A percentile compares a stretch with the other conserved stretches of the same genome.
These are phyloP conservation scores for Deilephila porcellus DNA, from an alignment of 2,888 invertebrate species.

Conservation along the genomic window DNA sequence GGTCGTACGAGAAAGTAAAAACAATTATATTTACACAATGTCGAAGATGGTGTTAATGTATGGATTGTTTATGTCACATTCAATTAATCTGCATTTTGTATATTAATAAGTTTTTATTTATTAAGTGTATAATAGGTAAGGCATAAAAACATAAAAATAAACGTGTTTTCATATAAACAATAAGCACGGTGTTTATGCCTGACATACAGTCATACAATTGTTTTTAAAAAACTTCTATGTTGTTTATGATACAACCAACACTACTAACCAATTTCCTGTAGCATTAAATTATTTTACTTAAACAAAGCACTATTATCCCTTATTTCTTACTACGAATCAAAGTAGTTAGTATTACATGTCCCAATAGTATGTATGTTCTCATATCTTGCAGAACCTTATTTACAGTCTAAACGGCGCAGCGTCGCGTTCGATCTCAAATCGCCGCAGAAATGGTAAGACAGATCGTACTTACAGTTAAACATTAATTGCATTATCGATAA, in stretches of 20 bases:
- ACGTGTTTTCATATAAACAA: not conserved
- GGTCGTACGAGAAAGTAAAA: conserved; percentile 82
- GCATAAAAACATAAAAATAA: not conserved
- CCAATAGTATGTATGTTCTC: not conserved
- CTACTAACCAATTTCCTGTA: not conserved
- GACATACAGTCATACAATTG: not conserved
- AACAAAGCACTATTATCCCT: no score
- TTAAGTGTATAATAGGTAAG: not conserved
- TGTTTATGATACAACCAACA: not conserved
- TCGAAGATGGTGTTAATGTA: conserved; percentile 37
- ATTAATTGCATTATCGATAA: conserved; percentile 29
- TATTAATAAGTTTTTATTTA: conserved; percentile 1
- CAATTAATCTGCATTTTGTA: not conserved
- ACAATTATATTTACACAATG: conserved; percentile 70
- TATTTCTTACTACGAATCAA: not conserved
- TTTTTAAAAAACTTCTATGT: not conserved
- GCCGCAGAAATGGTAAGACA: conserved; percentile 15
- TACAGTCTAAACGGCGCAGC: not conserved
- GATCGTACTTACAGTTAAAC: conserved; percentile 24
- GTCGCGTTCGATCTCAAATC: not conserved
- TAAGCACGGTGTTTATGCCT: not conserved
- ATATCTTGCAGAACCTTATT: not conserved
- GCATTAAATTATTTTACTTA: no score
- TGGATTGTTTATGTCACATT: not conserved
- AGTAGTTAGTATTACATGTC: not conserved